These are phyloP conservation scores for Orthosia cruda DNA, from an alignment of 2,888 invertebrate species.

Conservation along the genomic window DNA sequence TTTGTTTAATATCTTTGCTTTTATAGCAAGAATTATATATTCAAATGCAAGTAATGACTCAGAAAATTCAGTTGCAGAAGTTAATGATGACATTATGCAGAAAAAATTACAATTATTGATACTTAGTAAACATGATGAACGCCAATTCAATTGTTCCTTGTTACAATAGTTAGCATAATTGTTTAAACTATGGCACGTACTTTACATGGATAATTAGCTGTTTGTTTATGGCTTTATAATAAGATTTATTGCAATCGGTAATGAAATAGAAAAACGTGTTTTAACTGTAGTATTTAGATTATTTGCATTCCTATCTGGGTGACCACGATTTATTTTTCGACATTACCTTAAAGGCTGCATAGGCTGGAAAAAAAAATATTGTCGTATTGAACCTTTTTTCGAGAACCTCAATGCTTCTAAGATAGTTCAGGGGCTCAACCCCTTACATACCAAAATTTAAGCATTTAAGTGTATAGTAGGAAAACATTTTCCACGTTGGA, in stretches of 20 bases:
- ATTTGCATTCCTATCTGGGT: too few relatives aligned
- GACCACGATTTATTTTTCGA: too few relatives aligned
- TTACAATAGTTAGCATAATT: conserved; percentile 55
- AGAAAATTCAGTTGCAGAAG: background rate
- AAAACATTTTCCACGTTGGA: too few relatives aligned
- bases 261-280: conserved; percentile 26
- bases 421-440: too few relatives aligned
- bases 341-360: too few relatives aligned
- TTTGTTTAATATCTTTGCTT: too few relatives aligned
- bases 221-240: conserved; percentile 39
- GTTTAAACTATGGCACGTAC: conserved; percentile 49
- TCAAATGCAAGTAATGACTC: background rate
- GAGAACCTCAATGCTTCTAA: too few relatives aligned
- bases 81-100: conserved; percentile 6
- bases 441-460: too few relatives aligned
- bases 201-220: conserved; percentile 37
- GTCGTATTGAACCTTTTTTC: too few relatives aligned
- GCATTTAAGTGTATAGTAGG: too few relatives aligned
- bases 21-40: background rate
- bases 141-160: conserved; percentile 59
- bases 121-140: conserved; percentile 25
- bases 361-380: too few relatives aligned
- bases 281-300: conserved; percentile 8
- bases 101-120: conserved; percentile 33
- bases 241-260: conserved; percentile 14